Evolutionary conservation across 2,888 invertebrate species (phyloP), one percentile per base, ranked within the genome.

Genomic region (Hypselothyrea guttata): DNA sequence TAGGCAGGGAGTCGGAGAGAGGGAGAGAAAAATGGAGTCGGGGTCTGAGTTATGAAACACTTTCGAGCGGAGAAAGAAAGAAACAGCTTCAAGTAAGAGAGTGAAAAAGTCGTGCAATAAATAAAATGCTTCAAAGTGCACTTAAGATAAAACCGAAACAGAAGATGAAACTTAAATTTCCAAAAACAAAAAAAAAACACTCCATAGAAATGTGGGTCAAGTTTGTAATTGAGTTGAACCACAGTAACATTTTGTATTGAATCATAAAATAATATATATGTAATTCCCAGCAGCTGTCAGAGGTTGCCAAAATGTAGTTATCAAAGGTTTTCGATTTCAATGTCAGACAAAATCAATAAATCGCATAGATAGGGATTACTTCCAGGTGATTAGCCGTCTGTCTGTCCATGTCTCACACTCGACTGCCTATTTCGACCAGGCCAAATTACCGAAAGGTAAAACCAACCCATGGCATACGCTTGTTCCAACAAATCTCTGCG

Each of bases 61-160:
- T 71, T 35, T 58, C 45, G n/a, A 42, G 49, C 16, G 57, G 63
- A 70, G 42, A 56, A 56, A 69, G 45, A 28, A 53, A 40, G 57
- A 56, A 53, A 46, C n/a, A 44, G 47, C 41, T 44, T 44, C 46
- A 41, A 48, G 27, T 28, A 51, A 13, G 22, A 34, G 27, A 37
- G 41, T 38, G 41, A 58, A 69, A 74, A 71, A 76, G 78, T 84
- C 86, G 75, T 84, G 86, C 82, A 77, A 81, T 81, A 81, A 81
- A 81, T 81, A 84, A 81, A 81, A 84, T 67, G 68, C 86, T 84
- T 68, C 57, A 84, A 81, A 81, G 86, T 81, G 81, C 86, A 81
- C 81, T 81, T 84, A 69, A 81, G 86, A 86, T 81, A 81, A 71
- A 71, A 60, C 57, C 49, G 48, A 33, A 47, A 7, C 48, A 42